Conservation (phyloP, 2,797 vertebrate species). For the Moxostoma hubbsi region DNA sequence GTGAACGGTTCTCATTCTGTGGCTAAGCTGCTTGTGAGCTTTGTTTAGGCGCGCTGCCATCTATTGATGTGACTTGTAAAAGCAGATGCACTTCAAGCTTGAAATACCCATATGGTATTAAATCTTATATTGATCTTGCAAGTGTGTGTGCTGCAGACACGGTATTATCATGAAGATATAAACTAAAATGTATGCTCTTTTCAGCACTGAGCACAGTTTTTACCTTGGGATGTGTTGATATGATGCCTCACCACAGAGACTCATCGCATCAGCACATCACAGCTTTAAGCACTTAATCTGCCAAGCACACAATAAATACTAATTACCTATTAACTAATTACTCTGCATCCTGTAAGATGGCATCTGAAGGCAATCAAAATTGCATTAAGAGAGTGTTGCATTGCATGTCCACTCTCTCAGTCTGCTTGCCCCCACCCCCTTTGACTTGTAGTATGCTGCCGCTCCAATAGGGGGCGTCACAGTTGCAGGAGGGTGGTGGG, state of each 20-base stretch:
- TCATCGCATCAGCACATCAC: conserved; percentile 25
- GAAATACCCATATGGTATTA: too few relatives aligned
- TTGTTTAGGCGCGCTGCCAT: too few relatives aligned
- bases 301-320: conserved; percentile 44
- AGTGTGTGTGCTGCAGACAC: too few relatives aligned
- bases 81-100: too few relatives aligned
- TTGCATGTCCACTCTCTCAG: conserved; percentile 13
- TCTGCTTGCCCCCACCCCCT: not conserved
- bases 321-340: conserved; percentile 49
- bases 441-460: not conserved
- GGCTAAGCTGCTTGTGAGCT: too few relatives aligned
- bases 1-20: too few relatives aligned
- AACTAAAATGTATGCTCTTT: too few relatives aligned
- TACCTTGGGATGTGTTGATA: conserved; percentile 8
- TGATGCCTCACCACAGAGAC: conserved; percentile 15
- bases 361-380: conserved; percentile 54
- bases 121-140: too few relatives aligned
- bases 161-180: too few relatives aligned
- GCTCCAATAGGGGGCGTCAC: conserved; percentile 49
- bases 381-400: conserved; percentile 45
- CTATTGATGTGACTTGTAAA: too few relatives aligned
- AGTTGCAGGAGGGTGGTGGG: conserved; percentile 54
- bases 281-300: conserved; percentile 44
- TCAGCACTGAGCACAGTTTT: not conserved
- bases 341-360: not conserved